Conservation (phyloP, 2,888 invertebrate genomes). For the Acrobasis repandana region DNA sequence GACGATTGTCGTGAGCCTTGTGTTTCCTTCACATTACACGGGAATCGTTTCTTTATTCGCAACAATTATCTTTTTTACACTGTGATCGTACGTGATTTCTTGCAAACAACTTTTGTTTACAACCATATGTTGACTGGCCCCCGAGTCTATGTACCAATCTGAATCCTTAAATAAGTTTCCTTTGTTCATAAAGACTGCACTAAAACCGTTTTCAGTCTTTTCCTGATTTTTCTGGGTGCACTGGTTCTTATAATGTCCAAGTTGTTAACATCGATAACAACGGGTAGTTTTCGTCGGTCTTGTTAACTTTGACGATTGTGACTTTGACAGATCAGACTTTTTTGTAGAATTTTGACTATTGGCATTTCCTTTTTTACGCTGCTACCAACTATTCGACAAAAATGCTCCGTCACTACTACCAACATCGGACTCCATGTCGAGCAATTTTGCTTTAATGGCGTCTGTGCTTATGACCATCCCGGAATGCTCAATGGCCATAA, state of each 20-base stretch:
- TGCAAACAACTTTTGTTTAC: slow-evolving; percentile 23
- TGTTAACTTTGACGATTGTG: not conserved
- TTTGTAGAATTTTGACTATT: too few species aligned
- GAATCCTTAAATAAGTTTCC: slow-evolving; percentile 24
- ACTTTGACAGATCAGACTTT: not conserved
- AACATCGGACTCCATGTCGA: not conserved
- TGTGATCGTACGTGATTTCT: not conserved
- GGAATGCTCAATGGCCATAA: slow-evolving; percentile 2
- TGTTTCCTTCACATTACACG: slow-evolving; percentile 18
- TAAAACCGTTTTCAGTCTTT: slow-evolving; percentile 25
- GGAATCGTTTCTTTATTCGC: slow-evolving; percentile 26
- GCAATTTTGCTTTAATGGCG: not conserved
- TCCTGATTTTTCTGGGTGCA: slow-evolving; percentile 9
- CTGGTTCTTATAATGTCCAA: slow-evolving; percentile 28
- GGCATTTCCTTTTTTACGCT: too few species aligned
- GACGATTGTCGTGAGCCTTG: slow-evolving; percentile 29
- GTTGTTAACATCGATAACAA: slow-evolving; percentile 30
- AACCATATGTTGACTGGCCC: slow-evolving; percentile 29
- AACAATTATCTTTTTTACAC: slow-evolving; percentile 26
- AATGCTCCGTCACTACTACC: not conserved
- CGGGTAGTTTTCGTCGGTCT: not conserved
- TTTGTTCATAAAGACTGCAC: slow-evolving; percentile 30
- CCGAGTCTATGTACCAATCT: slow-evolving; percentile 31
- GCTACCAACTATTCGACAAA: too few species aligned
- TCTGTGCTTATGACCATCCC: not conserved